Percentiles rank a stretch among this genome's conserved stretches.
Evolutionary conservation across 1,140 invertebrate species (phyloP).

Genomic region (Hydropsyche tenuis): DNA sequence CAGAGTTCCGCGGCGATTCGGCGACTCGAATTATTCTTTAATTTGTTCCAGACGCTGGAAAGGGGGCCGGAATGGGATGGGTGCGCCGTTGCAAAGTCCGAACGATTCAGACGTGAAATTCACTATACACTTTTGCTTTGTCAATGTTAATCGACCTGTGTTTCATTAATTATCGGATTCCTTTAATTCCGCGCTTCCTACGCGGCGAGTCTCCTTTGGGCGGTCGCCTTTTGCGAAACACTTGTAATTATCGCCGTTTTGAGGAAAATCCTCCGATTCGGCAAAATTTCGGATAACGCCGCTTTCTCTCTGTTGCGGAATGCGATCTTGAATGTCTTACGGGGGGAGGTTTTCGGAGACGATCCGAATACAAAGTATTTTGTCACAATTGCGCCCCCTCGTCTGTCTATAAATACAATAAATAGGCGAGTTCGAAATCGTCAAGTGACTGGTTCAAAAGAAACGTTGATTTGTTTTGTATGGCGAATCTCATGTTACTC

Average conservation of each 20-base stretch:
- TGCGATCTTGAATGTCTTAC: background rate
- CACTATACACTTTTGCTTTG: slow-evolving; percentile 28
- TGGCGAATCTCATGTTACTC: too few relatives aligned
- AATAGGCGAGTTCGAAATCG: too few relatives aligned
- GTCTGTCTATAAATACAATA: too few relatives aligned
- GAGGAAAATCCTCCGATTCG: slow-evolving; percentile 22
- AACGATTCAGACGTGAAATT: slow-evolving; percentile 25
- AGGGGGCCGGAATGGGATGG: background rate
- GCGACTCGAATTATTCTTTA: slow-evolving; percentile 17
- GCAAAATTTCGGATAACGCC: background rate
- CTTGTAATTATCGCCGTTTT: slow-evolving; percentile 24
- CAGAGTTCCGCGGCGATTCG: slow-evolving; percentile 11
- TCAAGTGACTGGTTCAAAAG: too few relatives aligned
- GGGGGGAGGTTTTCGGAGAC: background rate
- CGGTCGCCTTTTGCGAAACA: slow-evolving; percentile 18
- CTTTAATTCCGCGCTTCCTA: slow-evolving; percentile 24
- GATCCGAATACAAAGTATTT: slow-evolving; percentile 10
- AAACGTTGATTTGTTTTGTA: too few relatives aligned
- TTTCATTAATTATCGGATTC: slow-evolving; percentile 29
- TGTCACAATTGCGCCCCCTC: background rate
- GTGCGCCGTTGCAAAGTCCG: background rate
- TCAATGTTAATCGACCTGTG: slow-evolving; percentile 27
- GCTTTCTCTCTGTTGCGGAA: background rate
- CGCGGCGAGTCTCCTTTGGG: background rate
- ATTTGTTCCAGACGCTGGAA: slow-evolving; percentile 3